Evolutionary conservation across 2,888 invertebrate species (phyloP), one percentile per base, ranked within the genome.

Genomic region (Hirtodrosophila cameraria): DNA sequence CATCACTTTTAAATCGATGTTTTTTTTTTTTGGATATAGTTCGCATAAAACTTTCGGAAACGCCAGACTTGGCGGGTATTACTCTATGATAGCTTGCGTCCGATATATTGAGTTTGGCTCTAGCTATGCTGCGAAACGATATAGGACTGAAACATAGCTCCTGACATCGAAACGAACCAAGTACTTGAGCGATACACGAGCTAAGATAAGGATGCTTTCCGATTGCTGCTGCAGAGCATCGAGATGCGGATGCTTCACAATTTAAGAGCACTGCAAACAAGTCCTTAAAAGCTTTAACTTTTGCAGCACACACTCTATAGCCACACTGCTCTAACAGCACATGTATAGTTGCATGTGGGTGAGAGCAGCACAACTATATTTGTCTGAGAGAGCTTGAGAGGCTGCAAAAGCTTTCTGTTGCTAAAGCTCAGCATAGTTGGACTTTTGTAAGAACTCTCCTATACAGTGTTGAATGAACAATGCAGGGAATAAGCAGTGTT

Each of bases 91-190:
- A 15, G 9, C 18, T 30, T 16, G 36, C 43, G 66, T 70, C 63
- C 75, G 69, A 43, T 54, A 46, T 35, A 42, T 54, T 60, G 58
- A 61, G 42, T 60, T 58, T 65, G 46, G 73, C 75, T 80, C 75
- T 75, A 69, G 35, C 69, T 72, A 18, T 63, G 64, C 46, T 72
- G 78, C 80, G 74, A 71, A 69, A 67, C 75, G 71, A 74, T 66
- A 61, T 54, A 64, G 74, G 70, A 82, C 73, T 72, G 70, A 72
- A 45, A 25, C 35, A 18, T 36, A 33, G 62, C 23, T 36, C 52
- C 50, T 64, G 63, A 46, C 65, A 55, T 35, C 61, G 54, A 61
- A 57, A 45, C 54, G 70, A 52, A 66, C 48, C 65, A 72, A 65
- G 62, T 46, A 72, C 73, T 59, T 58, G 25, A 62, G 27, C 31